These are phyloP conservation scores for Macrostomum cliftonense DNA, from an alignment of 2,888 invertebrate genomes.

Conservation along the genomic window DNA sequence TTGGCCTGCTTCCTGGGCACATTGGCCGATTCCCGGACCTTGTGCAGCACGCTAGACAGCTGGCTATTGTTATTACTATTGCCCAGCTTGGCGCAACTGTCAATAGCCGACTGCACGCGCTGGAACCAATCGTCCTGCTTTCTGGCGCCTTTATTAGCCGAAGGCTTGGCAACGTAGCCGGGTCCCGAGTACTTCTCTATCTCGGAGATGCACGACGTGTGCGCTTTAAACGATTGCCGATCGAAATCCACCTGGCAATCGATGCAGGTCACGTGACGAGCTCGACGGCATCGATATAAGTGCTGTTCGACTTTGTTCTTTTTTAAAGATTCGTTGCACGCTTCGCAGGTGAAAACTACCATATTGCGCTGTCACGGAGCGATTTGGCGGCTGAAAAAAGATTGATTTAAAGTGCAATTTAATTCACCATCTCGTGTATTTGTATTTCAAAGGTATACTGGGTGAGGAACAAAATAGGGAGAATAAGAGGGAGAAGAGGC, in stretches of 20 bases:
- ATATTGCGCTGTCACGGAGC: constrained; percentile 39
- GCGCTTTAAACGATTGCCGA: constrained; percentile 46
- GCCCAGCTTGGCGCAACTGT: background rate
- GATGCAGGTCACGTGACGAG: constrained; percentile 61
- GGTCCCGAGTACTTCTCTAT: constrained; percentile 70
- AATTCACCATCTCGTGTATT: too few species aligned
- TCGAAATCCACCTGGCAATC: constrained; percentile 74
- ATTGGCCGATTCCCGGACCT: constrained; percentile 11
- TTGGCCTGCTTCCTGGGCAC: constrained; percentile 15
- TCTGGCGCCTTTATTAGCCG: constrained; percentile 59
- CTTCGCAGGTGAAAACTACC: constrained; percentile 81
- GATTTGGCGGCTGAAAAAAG: too few species aligned
- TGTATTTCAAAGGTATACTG: too few species aligned
- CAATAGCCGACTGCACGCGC: constrained; percentile 24
- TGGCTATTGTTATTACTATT: constrained; percentile 1
- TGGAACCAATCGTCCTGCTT: constrained; percentile 69
- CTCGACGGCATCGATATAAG: constrained; percentile 49
- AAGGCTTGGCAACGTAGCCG: constrained; percentile 49
- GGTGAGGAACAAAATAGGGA: too few species aligned
- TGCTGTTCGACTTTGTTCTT: constrained; percentile 80
- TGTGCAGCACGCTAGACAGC: constrained; percentile 9
- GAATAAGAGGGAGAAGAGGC: too few species aligned
- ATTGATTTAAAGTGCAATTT: too few species aligned
- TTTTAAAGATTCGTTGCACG: constrained; percentile 72
- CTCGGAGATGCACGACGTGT: constrained; percentile 67